Percentiles rank a stretch among this genome's conserved stretches.
These are phyloP conservation scores for Triops cancriformis DNA, from an alignment of 1,140 invertebrate species.

Conservation along the genomic window DNA sequence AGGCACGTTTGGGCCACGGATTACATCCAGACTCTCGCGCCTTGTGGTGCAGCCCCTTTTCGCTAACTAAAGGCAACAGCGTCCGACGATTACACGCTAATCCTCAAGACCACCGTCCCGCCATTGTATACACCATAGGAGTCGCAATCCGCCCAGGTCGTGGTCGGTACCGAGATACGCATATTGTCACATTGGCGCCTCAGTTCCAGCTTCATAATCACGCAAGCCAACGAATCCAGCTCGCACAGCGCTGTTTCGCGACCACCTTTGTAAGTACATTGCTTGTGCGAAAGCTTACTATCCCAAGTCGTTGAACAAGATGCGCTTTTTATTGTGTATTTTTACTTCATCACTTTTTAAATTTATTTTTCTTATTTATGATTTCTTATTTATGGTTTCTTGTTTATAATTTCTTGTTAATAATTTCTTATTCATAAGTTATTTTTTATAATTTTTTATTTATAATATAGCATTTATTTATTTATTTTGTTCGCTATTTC, in stretches of 20 bases:
- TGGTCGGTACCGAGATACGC: conserved; percentile 79
- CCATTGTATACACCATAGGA: conserved; percentile 65
- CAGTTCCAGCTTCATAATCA: conserved; percentile 87
- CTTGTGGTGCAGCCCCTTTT: conserved; percentile 74
- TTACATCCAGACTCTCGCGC: conserved; percentile 54
- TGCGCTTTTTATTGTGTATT: too few relatives aligned
- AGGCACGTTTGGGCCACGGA: conserved; percentile 61
- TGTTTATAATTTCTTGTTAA: too few relatives aligned
- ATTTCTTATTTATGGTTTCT: too few relatives aligned
- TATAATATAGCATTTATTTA: too few relatives aligned
- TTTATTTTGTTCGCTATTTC: conserved; percentile 16
- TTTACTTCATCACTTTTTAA: too few relatives aligned
- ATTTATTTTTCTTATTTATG: too few relatives aligned
- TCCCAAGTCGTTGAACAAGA: too few relatives aligned
- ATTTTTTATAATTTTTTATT: conserved; percentile 41
- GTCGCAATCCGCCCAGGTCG: conserved; percentile 78
- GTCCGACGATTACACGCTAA: conserved; percentile 54
- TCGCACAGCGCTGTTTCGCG: conserved; percentile 48
- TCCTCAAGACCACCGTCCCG: conserved; percentile 52
- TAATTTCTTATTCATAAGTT: too few relatives aligned
- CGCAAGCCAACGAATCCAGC: conserved; percentile 18
- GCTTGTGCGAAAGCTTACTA: too few relatives aligned
- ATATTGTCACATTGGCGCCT: conserved; percentile 85
- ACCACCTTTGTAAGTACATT: conserved; percentile 44
- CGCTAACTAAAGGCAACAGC: conserved; percentile 63